These are phyloP conservation scores for Xylota segnis DNA, from an alignment of 2,888 invertebrate genomes.

Conservation along the genomic window DNA sequence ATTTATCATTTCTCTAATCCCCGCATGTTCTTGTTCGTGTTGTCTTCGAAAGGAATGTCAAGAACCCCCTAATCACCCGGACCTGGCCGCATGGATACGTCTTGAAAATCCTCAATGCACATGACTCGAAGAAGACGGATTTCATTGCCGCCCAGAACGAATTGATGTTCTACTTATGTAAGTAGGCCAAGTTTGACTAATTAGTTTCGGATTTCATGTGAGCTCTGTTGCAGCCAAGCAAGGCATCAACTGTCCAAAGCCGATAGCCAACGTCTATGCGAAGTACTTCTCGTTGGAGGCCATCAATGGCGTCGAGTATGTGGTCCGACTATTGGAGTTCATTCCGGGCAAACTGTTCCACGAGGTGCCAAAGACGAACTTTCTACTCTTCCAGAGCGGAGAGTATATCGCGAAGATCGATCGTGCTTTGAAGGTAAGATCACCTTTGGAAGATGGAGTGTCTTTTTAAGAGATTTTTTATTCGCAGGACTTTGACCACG, in stretches of 20 bases:
- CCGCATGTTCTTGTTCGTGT: constrained; percentile 30
- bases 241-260: constrained; percentile 88
- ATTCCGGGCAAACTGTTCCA: constrained; percentile 90
- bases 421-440: constrained; percentile 87
- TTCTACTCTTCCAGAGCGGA: constrained; percentile 90
- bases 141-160: constrained; percentile 91
- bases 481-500: constrained; percentile 89
- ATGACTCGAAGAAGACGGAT: constrained; percentile 89
- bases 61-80: constrained; percentile 87
- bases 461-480: constrained; percentile 22
- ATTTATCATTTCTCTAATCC: constrained; percentile 51
- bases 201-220: background rate
- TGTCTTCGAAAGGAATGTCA: constrained; percentile 85
- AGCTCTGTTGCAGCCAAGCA: constrained; percentile 85
- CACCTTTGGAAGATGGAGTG: background rate
- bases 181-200: constrained; percentile 80
- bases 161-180: constrained; percentile 89
- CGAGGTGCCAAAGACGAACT: constrained; percentile 86
- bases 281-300: constrained; percentile 87
- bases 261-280: constrained; percentile 89
- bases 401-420: constrained; percentile 89
- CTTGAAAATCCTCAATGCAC: constrained; percentile 92
- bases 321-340: constrained; percentile 91
- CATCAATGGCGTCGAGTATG: constrained; percentile 86
- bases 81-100: constrained; percentile 89